Base-by-base conservation (phyloP, 2,888 invertebrate genomes). In the Prenolepis imparis region DNA sequence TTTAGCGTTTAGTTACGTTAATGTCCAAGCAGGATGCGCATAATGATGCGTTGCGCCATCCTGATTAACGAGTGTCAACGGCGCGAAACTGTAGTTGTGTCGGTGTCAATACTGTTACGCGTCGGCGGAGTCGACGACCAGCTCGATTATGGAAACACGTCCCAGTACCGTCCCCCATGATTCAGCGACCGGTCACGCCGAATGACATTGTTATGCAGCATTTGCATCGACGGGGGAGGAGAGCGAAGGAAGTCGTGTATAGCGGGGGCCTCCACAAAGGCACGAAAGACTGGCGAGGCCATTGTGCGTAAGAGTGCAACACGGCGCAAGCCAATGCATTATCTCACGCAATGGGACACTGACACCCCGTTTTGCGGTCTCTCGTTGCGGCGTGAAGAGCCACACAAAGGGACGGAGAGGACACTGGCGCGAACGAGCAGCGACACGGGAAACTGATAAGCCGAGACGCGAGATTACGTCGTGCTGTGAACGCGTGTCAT, bases 291-390 rank as follows among this genome's bases (percentile, higher is more conserved):
- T 83, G 86, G 87, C 89, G 89, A 89, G 89, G 84, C 89, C 85
- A 87, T 90, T 90, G 90, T 89, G 90, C 89, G 90, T 90, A 83
- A 84, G 86, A 89, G 80, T 86, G 87, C 87, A 85, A 77, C 52
- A 77, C 52, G 77, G 77, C 85, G 88, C 89, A 88, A 88, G 86
- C 85, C 89, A 86, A 88, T 84, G 91, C 87, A 91, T 91, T 91
- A 90, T 91, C 91, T 91, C 91, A 90, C 89, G 91, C 91, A 90
- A 91, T 91, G 91, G 90, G 87, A 90, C 90, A 91, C 86, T 87
- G 91, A 91, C 91, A 91, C 91, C 91, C 89, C 86, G 88, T 91
- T 91, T 52, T 91, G 91, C 85, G 91, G 91, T 91, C 86, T 89
- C 87, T 87, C 84, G 15, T 52, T 87, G 91, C 82, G 91, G 90